Evolutionary conservation across 2,797 vertebrate genomes (phyloP).

Genomic region (Cryptoblepharus egeriae): DNA sequence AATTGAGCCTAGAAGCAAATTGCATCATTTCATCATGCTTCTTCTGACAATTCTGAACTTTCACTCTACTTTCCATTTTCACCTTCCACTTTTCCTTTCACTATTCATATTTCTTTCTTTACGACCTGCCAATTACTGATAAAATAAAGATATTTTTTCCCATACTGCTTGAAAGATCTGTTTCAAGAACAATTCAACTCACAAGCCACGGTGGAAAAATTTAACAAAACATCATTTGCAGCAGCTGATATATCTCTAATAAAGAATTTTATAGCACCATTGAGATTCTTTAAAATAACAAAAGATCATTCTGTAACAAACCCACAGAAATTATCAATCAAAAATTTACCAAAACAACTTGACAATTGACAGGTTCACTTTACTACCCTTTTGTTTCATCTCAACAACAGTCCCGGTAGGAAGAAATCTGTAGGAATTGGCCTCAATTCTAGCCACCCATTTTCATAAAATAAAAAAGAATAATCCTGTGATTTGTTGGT

Average conservation of each 20-base stretch:
- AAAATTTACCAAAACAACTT: background rate
- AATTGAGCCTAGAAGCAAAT: no score
- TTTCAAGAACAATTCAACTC: background rate
- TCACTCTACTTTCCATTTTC: background rate
- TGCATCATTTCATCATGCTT: background rate
- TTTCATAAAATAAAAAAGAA: background rate
- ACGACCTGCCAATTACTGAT: background rate
- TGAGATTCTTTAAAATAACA: background rate
- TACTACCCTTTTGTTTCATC: background rate
- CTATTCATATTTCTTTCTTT: background rate
- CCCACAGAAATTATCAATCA: background rate
- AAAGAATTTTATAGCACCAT: background rate
- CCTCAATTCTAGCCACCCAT: conserved; percentile 49
- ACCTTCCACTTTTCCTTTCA: background rate
- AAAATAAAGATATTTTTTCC: background rate
- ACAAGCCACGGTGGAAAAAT: background rate
- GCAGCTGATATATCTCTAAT: background rate
- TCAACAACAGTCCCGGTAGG: no score
- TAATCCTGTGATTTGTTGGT: background rate
- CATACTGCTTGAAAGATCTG: background rate
- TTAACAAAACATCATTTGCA: background rate
- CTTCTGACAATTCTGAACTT: background rate
- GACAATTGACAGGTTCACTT: background rate
- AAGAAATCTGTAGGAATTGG: background rate
- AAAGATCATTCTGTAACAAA: background rate